phyloP scores from a whole-genome alignment of 2,797 vertebrate genomes.

The Xenentodon cancila region DNA sequence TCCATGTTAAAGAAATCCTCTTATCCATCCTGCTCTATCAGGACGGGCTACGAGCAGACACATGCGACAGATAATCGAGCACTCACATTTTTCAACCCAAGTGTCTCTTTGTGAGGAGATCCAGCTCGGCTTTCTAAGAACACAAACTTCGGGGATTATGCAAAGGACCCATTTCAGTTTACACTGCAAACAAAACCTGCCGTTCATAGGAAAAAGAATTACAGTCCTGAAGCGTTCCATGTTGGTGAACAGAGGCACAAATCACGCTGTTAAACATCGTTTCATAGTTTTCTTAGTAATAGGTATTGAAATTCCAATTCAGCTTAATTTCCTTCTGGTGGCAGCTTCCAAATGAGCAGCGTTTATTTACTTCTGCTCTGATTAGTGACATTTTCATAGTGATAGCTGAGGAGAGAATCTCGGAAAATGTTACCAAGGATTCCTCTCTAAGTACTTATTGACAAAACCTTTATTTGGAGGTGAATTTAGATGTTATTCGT shows the following conservation, averaged over 20 bases:
- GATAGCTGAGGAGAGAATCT: conserved; percentile 21
- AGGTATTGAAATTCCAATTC: conserved; percentile 18
- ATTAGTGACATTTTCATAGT: conserved; percentile 27
- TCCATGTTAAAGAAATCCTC: conserved; percentile 38
- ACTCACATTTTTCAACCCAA: conserved; percentile 4
- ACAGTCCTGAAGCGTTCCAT: background rate
- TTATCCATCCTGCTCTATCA: conserved; percentile 45
- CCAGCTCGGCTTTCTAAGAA: conserved; percentile 14
- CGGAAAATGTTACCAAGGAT: conserved; percentile 51
- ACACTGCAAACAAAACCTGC: too few relatives aligned
- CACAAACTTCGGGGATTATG: conserved; percentile 10
- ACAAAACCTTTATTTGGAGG: conserved; percentile 55
- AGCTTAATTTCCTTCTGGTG: conserved; percentile 62
- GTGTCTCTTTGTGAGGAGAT: conserved; percentile 22
- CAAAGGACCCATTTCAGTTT: conserved; percentile 5
- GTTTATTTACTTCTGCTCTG: conserved; percentile 19
- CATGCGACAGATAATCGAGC: conserved; percentile 7
- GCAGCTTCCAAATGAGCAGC: conserved; percentile 68
- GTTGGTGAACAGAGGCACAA: conserved; percentile 12
- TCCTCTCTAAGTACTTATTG: conserved; percentile 80
- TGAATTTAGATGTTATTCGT: conserved; percentile 85
- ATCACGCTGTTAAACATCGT: conserved; percentile 10
- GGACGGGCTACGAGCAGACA: conserved; percentile 30
- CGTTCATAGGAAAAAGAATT: background rate
- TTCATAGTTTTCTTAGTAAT: conserved; percentile 14